phyloP scores from a whole-genome alignment of 2,113 vertebrate genomes.

The Hypocryptadius cinnamomeus region DNA sequence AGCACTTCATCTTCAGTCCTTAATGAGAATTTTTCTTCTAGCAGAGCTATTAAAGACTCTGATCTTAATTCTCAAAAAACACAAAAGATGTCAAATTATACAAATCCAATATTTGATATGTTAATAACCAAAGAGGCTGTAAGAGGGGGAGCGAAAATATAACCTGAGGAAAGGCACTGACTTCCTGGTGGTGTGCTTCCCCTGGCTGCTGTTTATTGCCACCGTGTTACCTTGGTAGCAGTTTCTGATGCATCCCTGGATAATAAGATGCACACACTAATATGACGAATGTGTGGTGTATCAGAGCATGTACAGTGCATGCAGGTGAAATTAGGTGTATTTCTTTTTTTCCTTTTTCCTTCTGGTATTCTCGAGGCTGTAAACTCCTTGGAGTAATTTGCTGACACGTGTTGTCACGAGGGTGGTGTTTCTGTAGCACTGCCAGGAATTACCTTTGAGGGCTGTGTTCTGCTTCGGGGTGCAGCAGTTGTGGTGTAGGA shows the following conservation, averaged over 20 bases:
- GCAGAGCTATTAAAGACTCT: neutral
- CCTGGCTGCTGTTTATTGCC: neutral
- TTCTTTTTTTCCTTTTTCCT: neutral
- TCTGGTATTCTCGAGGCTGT: neutral
- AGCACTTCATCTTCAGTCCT: neutral
- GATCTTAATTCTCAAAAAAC: neutral
- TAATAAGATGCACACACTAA: neutral
- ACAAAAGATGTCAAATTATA: neutral
- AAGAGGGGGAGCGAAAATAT: neutral
- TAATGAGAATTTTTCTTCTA: neutral
- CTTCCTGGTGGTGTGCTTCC: neutral
- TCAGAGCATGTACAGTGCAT: accelerated
- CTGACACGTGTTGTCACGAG: neutral
- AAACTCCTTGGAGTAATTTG: neutral
- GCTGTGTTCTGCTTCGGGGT: neutral
- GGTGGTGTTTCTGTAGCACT: neutral
- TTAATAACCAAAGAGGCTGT: neutral
- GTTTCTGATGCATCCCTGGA: neutral
- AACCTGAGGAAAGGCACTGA: neutral
- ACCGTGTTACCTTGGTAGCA: constrained; percentile 41
- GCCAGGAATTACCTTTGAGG: neutral
- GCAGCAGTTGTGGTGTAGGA: neutral
- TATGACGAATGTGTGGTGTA: neutral
- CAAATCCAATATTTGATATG: neutral
- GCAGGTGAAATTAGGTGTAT: neutral